phyloP scores from a whole-genome alignment of 53 echinoderm and acorn worm genomes.

The Crossaster papposus region DNA sequence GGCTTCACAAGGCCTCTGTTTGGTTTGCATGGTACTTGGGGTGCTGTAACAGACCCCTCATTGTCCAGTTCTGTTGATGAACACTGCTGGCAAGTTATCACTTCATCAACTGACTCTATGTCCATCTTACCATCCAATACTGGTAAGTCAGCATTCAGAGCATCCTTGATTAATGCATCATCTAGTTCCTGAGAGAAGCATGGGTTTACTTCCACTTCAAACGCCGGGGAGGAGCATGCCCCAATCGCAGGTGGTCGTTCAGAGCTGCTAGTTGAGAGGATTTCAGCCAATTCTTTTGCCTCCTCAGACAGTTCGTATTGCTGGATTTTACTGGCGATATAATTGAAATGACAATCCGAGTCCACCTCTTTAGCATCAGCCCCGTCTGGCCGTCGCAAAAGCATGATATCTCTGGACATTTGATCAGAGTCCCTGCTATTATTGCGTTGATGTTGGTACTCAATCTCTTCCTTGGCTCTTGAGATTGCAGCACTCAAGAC shows the following conservation, averaged over 20 bases:
- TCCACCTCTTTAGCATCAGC: conserved; percentile 85
- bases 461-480: conserved; percentile 74
- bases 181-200: conserved; percentile 94
- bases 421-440: conserved; percentile 40
- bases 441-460: conserved; percentile 50
- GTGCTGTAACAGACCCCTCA: conserved; percentile 13
- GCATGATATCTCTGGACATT: conserved; percentile 62
- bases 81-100: conserved; percentile 21
- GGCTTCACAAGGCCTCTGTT: conserved; percentile 56
- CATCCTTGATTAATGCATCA: conserved; percentile 65
- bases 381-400: conserved; percentile 82
- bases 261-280: conserved; percentile 62
- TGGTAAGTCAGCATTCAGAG: conserved; percentile 13
- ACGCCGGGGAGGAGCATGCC: conserved; percentile 91
- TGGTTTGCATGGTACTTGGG: conserved; percentile 57
- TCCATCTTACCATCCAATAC: conserved; percentile 29
- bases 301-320: conserved; percentile 67
- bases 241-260: conserved; percentile 94
- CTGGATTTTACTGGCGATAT: conserved; percentile 57
- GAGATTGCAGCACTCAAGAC: conserved; percentile 80
- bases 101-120: conserved; percentile 25
- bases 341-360: conserved; percentile 60
- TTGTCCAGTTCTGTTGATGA: conserved; percentile 25
- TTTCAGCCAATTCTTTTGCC: conserved; percentile 59
- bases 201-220: conserved; percentile 95